Evolutionary conservation across 1,140 invertebrate species (phyloP), one percentile per base, ranked within the genome.

Genomic region (Himalopsyche phryganea): DNA sequence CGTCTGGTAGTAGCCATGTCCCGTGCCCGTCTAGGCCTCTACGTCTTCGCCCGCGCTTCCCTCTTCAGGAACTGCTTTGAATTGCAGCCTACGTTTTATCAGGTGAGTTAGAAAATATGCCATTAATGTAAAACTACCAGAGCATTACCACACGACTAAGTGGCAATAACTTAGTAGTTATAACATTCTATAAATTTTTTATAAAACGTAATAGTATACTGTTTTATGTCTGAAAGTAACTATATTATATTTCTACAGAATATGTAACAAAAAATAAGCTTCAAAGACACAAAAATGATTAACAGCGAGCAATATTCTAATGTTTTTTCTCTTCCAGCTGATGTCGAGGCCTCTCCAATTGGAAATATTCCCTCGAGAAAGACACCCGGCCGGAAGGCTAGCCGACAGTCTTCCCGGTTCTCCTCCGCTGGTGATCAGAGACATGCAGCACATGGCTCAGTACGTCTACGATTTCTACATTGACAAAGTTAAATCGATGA

Each of bases 1-100:
- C 89, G 98, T 74, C 81, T 99, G 18, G 89, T 99, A 35, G 98
- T 99, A 7, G 97, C 98, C 0, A 94, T 98, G 86, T 99, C 97
- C 45, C 83, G 98, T 69, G 97, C 97, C 2, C 81, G 97, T n/a
- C 83, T 99, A 1, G 98, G 98, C 1, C 81, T 99, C 0, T 99
- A 98, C 69, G 85, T 99, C 11, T 98, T 99, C 79, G 96, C 92
- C 2, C 77, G 96, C 20, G 90, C 94, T 1, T 83, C 87, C 13
- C 78, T 99, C 2, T 99, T 99, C 77, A 84, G 90, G 65, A 97
- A 98, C 73, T 99, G 97, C 71, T 94, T 95, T 67, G 98, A 99
- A 77, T 77, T 99, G 2, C 91, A 90, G 14, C 93, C 94, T 13
- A 92, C 95, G 0, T 98, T 99, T 68, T 88, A 94, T 71, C 85